These are phyloP conservation scores for Peucedramus taeniatus DNA, from an alignment of 2,113 vertebrate genomes.

Conservation along the genomic window DNA sequence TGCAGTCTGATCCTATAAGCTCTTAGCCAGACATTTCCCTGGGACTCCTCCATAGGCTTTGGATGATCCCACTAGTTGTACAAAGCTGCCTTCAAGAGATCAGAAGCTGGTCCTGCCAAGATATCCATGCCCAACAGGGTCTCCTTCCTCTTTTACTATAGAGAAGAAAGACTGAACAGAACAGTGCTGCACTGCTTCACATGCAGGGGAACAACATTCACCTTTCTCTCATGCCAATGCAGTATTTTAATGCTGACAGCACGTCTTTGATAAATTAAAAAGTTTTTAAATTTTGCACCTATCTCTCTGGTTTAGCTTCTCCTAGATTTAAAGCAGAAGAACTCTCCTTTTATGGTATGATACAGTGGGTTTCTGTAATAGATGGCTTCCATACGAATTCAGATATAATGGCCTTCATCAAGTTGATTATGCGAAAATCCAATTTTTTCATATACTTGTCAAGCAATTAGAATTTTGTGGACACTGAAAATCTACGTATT, in stretches of 20 bases:
- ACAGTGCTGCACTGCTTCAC: not conserved
- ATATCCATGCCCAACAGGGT: not conserved
- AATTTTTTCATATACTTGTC: not conserved
- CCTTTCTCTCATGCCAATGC: rapidly evolving
- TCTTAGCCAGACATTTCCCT: not conserved
- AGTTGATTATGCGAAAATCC: not conserved
- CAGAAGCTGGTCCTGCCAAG: not conserved
- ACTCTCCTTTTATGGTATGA: not conserved
- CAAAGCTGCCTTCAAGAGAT: not conserved
- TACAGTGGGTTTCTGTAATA: not conserved
- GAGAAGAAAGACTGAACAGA: not conserved
- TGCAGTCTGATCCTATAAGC: not conserved
- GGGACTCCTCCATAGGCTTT: not conserved
- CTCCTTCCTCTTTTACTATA: not conserved
- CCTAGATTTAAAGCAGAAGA: not conserved
- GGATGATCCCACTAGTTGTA: not conserved
- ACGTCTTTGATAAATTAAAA: not conserved
- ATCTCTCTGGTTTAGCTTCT: not conserved
- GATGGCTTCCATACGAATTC: not conserved
- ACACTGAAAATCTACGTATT: slow-evolving; percentile 9
- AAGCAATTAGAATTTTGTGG: not conserved
- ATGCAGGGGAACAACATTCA: not conserved
- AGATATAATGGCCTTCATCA: not conserved
- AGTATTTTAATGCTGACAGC: not conserved
- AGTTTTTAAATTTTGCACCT: not conserved